These are phyloP conservation scores for Oreochromis aureus DNA, from an alignment of 2,113 vertebrate species.

Conservation along the genomic window DNA sequence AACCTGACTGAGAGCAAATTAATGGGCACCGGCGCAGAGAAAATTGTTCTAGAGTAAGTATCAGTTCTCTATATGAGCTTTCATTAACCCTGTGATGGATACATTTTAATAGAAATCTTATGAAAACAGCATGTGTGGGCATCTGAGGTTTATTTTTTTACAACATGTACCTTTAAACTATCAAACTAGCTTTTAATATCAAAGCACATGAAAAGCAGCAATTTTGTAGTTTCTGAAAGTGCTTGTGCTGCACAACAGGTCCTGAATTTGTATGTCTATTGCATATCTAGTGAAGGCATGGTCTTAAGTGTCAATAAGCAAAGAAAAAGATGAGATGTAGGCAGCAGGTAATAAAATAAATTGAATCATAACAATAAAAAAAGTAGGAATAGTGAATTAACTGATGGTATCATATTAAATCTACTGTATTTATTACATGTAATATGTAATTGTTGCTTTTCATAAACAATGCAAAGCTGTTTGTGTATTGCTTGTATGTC, in stretches of 20 bases:
- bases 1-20: neutral
- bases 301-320: neutral
- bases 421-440: neutral
- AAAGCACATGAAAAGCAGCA: neutral
- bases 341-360: neutral
- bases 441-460: neutral
- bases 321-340: neutral
- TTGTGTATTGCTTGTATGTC: neutral
- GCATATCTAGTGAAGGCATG: neutral
- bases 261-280: neutral
- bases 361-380: neutral
- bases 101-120: neutral
- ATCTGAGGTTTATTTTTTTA: neutral
- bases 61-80: neutral
- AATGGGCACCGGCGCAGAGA: neutral
- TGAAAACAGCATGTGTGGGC: neutral
- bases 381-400: neutral
- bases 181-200: neutral
- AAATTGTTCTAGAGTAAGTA: conserved; percentile 28
- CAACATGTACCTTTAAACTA: neutral
- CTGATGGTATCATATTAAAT: neutral
- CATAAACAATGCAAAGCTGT: neutral
- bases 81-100: neutral
- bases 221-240: neutral
- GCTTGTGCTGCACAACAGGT: neutral